These are phyloP conservation scores for Corynorhinus townsendii DNA, from an alignment of 2,113 vertebrate genomes.

Conservation along the genomic window DNA sequence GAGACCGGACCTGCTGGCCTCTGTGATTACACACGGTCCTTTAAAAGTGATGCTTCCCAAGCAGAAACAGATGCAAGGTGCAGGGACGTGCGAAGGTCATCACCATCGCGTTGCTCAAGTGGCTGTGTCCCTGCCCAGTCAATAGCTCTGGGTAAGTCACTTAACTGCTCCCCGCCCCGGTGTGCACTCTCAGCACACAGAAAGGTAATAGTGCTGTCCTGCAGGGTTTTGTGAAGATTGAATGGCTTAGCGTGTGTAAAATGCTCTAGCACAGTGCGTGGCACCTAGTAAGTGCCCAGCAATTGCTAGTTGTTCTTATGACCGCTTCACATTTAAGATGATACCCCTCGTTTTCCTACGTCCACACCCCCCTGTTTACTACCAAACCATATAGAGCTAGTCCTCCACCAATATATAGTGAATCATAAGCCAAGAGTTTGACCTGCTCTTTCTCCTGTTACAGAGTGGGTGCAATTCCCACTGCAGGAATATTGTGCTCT, in stretches of 20 bases:
- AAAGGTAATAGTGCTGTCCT: not conserved
- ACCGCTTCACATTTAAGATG: not conserved
- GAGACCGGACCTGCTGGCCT: not conserved
- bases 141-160: not conserved
- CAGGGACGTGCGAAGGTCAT: not conserved
- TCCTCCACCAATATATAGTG: not conserved
- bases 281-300: not conserved
- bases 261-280: not conserved
- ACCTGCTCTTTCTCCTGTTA: not conserved
- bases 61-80: not conserved
- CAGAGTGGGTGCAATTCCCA: not conserved
- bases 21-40: not conserved
- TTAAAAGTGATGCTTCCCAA: not conserved
- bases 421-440: not conserved
- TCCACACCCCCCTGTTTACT: not conserved
- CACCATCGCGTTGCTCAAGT: not conserved
- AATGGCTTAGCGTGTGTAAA: not conserved
- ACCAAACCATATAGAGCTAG: not conserved
- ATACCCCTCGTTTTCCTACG: not conserved
- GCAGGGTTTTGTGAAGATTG: not conserved
- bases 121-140: not conserved
- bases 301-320: not conserved
- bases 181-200: not conserved
- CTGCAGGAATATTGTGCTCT: not conserved
- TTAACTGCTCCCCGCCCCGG: not conserved